Evolutionary conservation across 2,888 invertebrate species (phyloP).

Genomic region (Andrena bucephala): DNA sequence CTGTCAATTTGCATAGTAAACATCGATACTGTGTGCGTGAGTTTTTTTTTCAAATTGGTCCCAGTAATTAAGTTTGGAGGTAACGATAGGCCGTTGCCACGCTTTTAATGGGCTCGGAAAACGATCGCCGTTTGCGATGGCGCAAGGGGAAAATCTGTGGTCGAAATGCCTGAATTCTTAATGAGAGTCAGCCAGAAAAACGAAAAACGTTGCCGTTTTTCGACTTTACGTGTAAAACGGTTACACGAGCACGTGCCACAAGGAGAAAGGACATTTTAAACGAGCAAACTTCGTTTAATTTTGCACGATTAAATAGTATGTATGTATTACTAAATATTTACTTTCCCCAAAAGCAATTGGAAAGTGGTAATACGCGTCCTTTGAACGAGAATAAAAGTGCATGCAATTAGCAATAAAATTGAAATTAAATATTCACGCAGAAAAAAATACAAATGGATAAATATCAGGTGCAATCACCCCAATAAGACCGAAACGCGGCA

Average conservation of each 20-base stretch:
- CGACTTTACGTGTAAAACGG: slow-evolving; percentile 50
- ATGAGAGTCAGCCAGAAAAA: slow-evolving; percentile 61
- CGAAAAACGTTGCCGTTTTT: slow-evolving; percentile 51
- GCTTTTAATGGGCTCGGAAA: slow-evolving; percentile 67
- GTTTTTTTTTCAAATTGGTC: slow-evolving; percentile 53
- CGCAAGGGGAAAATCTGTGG: slow-evolving; percentile 65
- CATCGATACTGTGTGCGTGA: slow-evolving; percentile 29
- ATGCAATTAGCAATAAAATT: background rate
- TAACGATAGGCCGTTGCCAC: slow-evolving; percentile 49
- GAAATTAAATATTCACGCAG: background rate
- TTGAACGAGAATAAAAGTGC: too few species aligned
- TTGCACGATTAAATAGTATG: background rate
- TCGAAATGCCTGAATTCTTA: slow-evolving; percentile 76
- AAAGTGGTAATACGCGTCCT: too few species aligned
- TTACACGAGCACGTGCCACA: slow-evolving; percentile 41
- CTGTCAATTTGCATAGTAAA: slow-evolving; percentile 51
- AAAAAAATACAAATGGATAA: background rate
- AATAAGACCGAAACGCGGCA: background rate
- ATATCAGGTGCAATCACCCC: background rate
- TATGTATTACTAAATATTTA: background rate
- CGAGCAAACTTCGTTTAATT: background rate
- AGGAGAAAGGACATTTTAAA: background rate
- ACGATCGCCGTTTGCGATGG: slow-evolving; percentile 64
- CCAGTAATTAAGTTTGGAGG: slow-evolving; percentile 62
- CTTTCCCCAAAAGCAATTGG: too few species aligned